These are phyloP conservation scores for Corythaeola cristata DNA, from an alignment of 2,113 vertebrate genomes.

Conservation along the genomic window DNA sequence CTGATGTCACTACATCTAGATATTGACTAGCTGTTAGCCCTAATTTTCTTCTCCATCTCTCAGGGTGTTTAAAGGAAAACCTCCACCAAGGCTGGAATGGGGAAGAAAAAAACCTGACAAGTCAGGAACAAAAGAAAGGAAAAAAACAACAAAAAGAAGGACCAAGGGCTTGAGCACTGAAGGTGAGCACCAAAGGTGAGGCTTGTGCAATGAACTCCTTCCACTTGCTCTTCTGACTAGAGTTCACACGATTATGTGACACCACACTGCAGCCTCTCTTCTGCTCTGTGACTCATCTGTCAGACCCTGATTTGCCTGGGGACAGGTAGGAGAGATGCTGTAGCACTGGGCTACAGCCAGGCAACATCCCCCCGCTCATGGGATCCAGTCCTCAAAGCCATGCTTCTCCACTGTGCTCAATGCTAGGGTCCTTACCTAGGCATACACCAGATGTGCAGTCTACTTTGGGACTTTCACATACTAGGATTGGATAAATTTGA, in stretches of 20 bases:
- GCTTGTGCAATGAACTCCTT: background rate
- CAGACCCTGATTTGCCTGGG: background rate
- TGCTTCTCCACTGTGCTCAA: background rate
- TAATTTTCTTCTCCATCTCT: background rate
- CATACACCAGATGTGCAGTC: fast-evolving
- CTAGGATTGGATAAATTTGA: background rate
- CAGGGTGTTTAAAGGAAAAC: background rate
- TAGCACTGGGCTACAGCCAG: background rate
- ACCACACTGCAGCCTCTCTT: background rate
- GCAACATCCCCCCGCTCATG: background rate
- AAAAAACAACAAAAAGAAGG: background rate
- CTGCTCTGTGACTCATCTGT: background rate
- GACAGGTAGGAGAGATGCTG: background rate
- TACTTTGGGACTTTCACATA: background rate
- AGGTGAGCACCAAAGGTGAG: background rate
- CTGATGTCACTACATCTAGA: background rate
- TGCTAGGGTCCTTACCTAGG: background rate
- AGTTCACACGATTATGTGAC: background rate
- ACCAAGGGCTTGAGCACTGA: background rate
- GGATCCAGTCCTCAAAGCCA: background rate
- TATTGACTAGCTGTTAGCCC: background rate
- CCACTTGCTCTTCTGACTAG: background rate
- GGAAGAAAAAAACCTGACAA: background rate
- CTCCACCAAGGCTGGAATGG: background rate
- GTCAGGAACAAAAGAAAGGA: background rate